Percentiles rank a stretch among this genome's conserved stretches.
Conservation (phyloP, 2,113 vertebrate species). For the Corythornis cristatus region DNA sequence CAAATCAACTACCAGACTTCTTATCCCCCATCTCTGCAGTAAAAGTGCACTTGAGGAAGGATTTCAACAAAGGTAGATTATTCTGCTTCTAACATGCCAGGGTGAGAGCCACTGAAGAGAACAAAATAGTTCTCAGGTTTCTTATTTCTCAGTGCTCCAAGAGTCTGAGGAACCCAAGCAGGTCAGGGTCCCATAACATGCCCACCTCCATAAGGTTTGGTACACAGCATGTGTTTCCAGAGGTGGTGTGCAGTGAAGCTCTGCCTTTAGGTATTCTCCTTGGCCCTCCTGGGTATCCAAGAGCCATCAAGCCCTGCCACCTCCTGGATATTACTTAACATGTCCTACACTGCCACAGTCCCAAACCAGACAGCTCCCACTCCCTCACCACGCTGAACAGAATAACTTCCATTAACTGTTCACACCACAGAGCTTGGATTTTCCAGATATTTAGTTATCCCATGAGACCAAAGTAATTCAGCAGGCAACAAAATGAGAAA, state of each 20-base stretch:
- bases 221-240: not conserved
- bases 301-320: not conserved
- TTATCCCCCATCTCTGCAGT: not conserved
- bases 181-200: not conserved
- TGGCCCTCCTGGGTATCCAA: not conserved
- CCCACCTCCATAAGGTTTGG: fast-evolving
- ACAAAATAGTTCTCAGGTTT: not conserved
- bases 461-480: not conserved
- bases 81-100: not conserved
- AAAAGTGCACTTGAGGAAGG: not conserved
- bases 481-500: not conserved
- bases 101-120: not conserved
- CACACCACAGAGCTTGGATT: not conserved
- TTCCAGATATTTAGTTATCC: not conserved
- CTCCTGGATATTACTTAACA: not conserved
- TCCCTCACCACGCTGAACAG: not conserved
- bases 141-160: not conserved
- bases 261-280: not conserved
- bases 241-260: not conserved
- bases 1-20: not conserved
- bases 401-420: not conserved
- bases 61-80: not conserved
- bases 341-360: not conserved
- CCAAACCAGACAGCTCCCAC: not conserved
- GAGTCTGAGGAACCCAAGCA: not conserved